phyloP scores from a whole-genome alignment of 2,888 invertebrate species.

The Halictus quadricinctus region DNA sequence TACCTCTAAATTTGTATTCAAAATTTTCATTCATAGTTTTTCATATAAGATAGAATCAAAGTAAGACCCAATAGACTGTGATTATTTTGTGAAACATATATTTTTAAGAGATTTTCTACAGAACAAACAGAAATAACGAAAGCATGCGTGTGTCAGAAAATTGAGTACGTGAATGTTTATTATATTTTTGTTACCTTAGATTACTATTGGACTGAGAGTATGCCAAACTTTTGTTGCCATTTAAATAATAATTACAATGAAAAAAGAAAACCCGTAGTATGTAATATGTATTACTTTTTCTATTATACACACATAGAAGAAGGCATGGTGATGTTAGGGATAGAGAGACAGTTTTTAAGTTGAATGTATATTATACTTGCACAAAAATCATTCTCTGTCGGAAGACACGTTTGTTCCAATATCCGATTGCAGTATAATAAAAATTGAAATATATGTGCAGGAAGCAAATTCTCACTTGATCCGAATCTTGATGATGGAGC shows the following conservation, averaged over 20 bases:
- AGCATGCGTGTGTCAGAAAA: constrained; percentile 9
- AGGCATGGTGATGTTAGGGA: neutral
- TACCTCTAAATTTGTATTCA: constrained; percentile 30
- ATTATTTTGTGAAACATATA: constrained; percentile 39
- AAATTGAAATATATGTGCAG: constrained; percentile 76
- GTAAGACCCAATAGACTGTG: constrained; percentile 45
- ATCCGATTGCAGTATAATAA: constrained; percentile 52
- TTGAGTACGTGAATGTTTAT: constrained; percentile 6
- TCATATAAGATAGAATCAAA: constrained; percentile 39
- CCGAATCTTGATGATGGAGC: constrained; percentile 88
- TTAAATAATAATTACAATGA: constrained; percentile 24
- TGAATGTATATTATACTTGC: constrained; percentile 41
- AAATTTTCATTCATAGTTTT: constrained; percentile 33
- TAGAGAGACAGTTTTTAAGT: constrained; percentile 16
- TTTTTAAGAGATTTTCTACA: constrained; percentile 36
- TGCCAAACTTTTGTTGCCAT: constrained; percentile 25
- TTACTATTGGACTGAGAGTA: constrained; percentile 17
- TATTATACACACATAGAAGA: constrained; percentile 2
- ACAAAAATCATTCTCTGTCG: constrained; percentile 22
- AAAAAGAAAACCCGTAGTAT: neutral
- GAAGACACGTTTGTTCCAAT: constrained; percentile 35
- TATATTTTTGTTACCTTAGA: constrained; percentile 33
- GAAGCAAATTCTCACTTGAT: constrained; percentile 87
- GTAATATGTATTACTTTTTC: neutral
- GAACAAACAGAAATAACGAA: constrained; percentile 3